These are phyloP conservation scores for Ptilonorhynchus violaceus DNA, from an alignment of 2,113 vertebrate species.

Conservation along the genomic window DNA sequence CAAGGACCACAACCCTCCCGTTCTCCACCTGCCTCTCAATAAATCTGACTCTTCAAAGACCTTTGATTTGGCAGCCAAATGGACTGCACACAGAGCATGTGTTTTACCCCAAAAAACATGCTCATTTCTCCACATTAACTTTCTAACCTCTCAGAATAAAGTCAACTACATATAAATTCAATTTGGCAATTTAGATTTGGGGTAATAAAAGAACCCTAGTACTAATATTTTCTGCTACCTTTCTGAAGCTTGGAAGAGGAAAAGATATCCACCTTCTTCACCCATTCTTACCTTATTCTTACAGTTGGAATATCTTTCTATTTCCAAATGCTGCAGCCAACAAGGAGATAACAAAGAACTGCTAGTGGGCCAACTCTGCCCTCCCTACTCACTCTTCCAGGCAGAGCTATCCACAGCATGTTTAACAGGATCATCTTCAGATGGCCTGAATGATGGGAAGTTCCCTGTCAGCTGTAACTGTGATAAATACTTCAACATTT, in stretches of 20 bases:
- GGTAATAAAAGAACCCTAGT: not conserved
- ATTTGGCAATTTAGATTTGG: not conserved
- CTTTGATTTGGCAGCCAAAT: not conserved
- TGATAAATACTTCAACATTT: not conserved
- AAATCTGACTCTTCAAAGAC: not conserved
- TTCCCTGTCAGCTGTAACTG: not conserved
- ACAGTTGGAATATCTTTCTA: not conserved
- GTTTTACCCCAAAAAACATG: not conserved
- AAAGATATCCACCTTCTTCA: not conserved
- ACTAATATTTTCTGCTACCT: not conserved
- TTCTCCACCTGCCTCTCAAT: not conserved
- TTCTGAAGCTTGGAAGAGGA: not conserved
- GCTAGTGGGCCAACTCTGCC: not conserved
- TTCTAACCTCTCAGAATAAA: not conserved
- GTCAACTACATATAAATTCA: not conserved
- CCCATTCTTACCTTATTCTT: not conserved
- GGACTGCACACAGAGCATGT: not conserved
- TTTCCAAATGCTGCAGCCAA: not conserved
- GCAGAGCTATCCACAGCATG: not conserved
- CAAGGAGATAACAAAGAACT: not conserved
- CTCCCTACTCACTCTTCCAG: not conserved
- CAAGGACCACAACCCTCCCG: not conserved
- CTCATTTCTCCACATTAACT: not conserved
- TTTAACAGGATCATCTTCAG: not conserved
- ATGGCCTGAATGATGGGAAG: not conserved